Percentiles rank a stretch among this genome's conserved stretches.
These are phyloP conservation scores for Tillus elongatus DNA, from an alignment of 2,888 invertebrate genomes.

Conservation along the genomic window DNA sequence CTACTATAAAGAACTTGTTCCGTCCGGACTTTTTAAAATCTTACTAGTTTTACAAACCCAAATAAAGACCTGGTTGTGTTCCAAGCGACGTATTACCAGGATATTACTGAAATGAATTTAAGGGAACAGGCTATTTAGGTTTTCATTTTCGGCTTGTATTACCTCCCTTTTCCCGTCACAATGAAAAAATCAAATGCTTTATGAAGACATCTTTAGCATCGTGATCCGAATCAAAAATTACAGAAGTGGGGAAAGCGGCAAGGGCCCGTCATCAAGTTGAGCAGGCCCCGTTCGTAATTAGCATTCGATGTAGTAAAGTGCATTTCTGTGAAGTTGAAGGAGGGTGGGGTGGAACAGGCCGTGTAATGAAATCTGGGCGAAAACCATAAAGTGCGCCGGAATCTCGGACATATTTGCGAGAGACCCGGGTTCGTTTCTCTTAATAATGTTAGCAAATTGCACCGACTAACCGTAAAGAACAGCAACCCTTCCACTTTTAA, in stretches of 20 bases:
- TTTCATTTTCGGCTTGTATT: too few species aligned
- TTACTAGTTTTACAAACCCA: too few species aligned
- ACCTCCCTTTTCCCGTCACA: too few species aligned
- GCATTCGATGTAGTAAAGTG: slow-evolving; percentile 24
- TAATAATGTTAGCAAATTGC: slow-evolving; percentile 43
- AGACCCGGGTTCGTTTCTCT: slow-evolving; percentile 34
- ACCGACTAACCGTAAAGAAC: slow-evolving; percentile 41
- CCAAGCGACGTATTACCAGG: too few species aligned
- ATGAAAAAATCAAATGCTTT: too few species aligned
- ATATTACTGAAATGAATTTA: too few species aligned
- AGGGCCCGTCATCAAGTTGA: background rate
- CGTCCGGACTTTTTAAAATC: too few species aligned
- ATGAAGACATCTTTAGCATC: too few species aligned
- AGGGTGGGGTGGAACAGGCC: slow-evolving; percentile 5
- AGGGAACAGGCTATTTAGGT: too few species aligned
- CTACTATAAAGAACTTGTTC: too few species aligned
- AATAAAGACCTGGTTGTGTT: too few species aligned
- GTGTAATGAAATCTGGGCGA: slow-evolving; percentile 32
- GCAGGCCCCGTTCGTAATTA: slow-evolving; percentile 19
- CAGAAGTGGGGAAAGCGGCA: slow-evolving; percentile 1
- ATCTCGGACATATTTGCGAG: slow-evolving; percentile 42
- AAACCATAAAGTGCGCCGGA: slow-evolving; percentile 35
- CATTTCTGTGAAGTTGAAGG: slow-evolving; percentile 22
- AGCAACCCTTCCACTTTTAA: slow-evolving; percentile 39
- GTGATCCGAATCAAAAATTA: too few species aligned